These are phyloP conservation scores for Catonia carolina DNA, from an alignment of 2,888 invertebrate species.

Conservation along the genomic window DNA sequence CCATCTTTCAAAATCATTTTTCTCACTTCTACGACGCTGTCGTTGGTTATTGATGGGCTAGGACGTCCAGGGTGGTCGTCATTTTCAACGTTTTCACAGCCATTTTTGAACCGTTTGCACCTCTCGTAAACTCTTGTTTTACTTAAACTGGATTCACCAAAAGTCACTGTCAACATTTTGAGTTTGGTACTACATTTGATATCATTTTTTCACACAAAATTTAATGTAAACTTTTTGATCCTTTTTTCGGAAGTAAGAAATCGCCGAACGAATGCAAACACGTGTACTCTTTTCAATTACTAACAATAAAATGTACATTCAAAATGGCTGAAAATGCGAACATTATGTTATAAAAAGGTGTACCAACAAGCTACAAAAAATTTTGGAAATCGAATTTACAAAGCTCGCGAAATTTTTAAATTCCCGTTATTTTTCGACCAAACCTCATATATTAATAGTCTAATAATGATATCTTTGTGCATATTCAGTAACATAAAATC, in stretches of 20 bases:
- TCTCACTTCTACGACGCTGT: slow-evolving; percentile 34
- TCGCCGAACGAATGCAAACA: neutral
- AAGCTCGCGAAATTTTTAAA: neutral
- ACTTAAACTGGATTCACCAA: too few species aligned
- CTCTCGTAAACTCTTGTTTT: slow-evolving; percentile 16
- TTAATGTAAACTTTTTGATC: slow-evolving; percentile 18
- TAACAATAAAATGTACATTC: neutral
- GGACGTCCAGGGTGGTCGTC: slow-evolving; percentile 30
- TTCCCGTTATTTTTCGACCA: neutral
- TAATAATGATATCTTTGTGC: too few species aligned
- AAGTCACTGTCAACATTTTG: neutral
- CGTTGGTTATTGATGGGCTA: slow-evolving; percentile 35
- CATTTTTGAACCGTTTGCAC: slow-evolving; percentile 15
- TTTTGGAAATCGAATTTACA: neutral
- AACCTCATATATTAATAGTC: neutral
- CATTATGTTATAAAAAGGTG: neutral
- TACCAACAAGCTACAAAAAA: neutral
- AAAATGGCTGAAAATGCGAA: neutral
- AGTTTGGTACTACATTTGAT: slow-evolving; percentile 8
- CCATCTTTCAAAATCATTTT: slow-evolving; percentile 30
- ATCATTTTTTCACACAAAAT: slow-evolving; percentile 21
- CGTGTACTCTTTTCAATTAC: neutral
- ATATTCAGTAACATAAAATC: too few species aligned
- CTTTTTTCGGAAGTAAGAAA: slow-evolving; percentile 8
- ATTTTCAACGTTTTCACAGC: slow-evolving; percentile 27